Base-by-base conservation (phyloP, 2,888 invertebrate species). In the Drosophila pseudotakahashii region DNA sequence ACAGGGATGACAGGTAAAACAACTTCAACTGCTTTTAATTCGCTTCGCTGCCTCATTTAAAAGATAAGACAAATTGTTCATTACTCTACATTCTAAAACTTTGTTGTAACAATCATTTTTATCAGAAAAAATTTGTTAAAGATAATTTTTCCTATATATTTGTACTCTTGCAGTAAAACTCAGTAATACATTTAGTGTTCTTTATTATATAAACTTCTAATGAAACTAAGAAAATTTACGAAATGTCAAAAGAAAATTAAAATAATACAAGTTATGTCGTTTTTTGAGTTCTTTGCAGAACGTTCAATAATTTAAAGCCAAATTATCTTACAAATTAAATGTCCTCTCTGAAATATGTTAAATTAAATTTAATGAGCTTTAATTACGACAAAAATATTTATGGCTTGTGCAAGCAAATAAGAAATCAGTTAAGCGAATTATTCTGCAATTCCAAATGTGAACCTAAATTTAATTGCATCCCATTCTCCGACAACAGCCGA, bases 1-100 rank as follows among this genome's bases (percentile, higher is more conserved):
- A 92, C 72, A 89, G 92, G 68, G 92, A 92, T 62, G 92, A 92
- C 70, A 92, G 91, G 91, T 91, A 85, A 62, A 62, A 72, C 3
- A 16, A 4, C 2, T 13, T 10, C 0, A 10, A 23, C 13, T 41
- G 6, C 13, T 7, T 9, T 2, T 30, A n/a, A 36, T 19, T 44
- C 7, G 36, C 13, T n/a, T 32, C 32, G 13, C 26, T 34, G 59
- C 14, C 32, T 19, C 19, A 36, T 23, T 19, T 7, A 4, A 19
- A 34, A 23, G 19, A n/a, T 50, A 4, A 16, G 2, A 34, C 1
- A 14, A 30, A 7, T 47, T 32, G 1, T 1, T 30, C 14, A 30
- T 47, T 32, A 1, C 11, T 7, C 11, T 32, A 9, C 32, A 48
- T 34, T 34, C 13, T 0, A 34, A 19, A 32, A 13, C 23, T n/a